Base-by-base conservation (phyloP, 1,140 invertebrate genomes). In the Chironomus tepperi region DNA sequence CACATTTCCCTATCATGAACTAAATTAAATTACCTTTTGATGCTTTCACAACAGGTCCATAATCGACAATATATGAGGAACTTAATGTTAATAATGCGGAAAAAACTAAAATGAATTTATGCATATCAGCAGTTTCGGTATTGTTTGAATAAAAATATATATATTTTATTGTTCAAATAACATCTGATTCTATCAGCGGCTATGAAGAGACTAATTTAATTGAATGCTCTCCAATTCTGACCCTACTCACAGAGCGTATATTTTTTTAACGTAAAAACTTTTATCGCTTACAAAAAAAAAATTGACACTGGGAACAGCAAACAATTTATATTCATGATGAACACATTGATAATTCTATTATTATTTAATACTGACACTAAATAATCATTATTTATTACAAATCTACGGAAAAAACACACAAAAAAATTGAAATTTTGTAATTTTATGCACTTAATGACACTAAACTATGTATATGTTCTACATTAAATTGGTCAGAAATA, bases 1-100 rank as follows among this genome's bases (percentile, higher is more conserved):
- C 24, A 34, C 24, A 34, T 34, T 34, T 34, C 24, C 24, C 24
- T 5, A 34, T 34, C 65, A 19, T 7, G 19, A 21, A n/a, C 5
- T 34, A 70, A 18, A 70, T 43, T 74, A 10, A 10, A n/a, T 47
- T 67, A 75, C 74, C 74, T 75, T 57, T 57, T n/a, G 70, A 73
- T 0, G 74, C 74, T 34, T 73, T 47, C 16, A 75, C 74, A 15
- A 73, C 24, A 9, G 74, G 74, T 6, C 74, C 74, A 19, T 67
- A 67, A 43, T 75, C 72, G 24, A 73, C 43, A 57, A 75, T 75
- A 43, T 73, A 70, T 16, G 65, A 18, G 9, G 16, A 18, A 9
- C 3, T 16, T 10, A 70, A 1, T 0, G 65, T 10, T 8, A 19
- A 70, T 18, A 18, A 18, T 70, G 65, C 18, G 19, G 18, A 19